Base-by-base conservation (phyloP, 2,797 vertebrate genomes). In the Botia kubotai region DNA sequence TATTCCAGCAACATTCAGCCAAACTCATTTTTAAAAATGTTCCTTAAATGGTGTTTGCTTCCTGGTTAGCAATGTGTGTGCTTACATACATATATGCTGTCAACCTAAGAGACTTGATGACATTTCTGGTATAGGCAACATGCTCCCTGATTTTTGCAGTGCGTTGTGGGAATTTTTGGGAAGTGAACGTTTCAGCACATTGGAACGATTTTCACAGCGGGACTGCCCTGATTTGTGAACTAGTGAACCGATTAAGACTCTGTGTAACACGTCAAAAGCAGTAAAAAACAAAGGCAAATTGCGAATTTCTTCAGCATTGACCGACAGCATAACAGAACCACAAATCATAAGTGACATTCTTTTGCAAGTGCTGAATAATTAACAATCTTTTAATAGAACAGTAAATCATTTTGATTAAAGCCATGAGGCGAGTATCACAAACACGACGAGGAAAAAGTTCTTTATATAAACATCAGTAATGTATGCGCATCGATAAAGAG, bases 281-380 rank as follows among this genome's bases (percentile, higher is more conserved):
- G 11, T 26, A 26, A 33, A 58, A 53, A 26, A 52, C 62, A 70
- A 66, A 69, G 75, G 72, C 19, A 83, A 75, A 55, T 74, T 36
- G 29, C 63, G 23, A 23, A 19, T 60, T 82, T 79, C 66, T 75
- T 85, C 79, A 62, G 77, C 88, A 85, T 79, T 78, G 53, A 89
- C 86, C 82, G 80, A 87, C 89, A 88, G 85, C 83, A 83, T 82
- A 80, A 89, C 87, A 91, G 86, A 87, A 83, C 88, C 85, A 86
- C 90, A 89, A 90, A 92, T 92, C 92, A 90, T 85, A 88, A 77
- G 66, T 78, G 87, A 89, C 86, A 75, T 86, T 78, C 87, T 86
- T 82, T 79, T 68, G 80, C 52, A 81, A 70, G 23, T 14, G 63
- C 79, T 93, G 87, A 93, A 93, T 93, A 90, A 92, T 93, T 93